Conservation (phyloP, 2,888 invertebrate genomes). For the Hirtodrosophila duncani region DNA sequence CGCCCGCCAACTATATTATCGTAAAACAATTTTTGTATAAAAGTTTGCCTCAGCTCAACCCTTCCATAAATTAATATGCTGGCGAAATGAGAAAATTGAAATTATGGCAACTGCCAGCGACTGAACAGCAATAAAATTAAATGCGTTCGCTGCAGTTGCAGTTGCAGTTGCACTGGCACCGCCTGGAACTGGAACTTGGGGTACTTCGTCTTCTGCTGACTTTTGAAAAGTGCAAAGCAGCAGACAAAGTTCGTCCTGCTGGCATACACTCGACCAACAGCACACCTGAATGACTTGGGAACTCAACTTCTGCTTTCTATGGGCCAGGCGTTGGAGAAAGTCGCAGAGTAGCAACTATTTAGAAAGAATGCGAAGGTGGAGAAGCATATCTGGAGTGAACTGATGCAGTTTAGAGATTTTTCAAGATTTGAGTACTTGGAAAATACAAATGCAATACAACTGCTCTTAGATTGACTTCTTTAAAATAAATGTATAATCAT, state of each 20-base stretch:
- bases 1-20: conserved; percentile 9
- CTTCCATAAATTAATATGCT: conserved; percentile 36
- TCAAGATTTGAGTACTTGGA: too few species aligned
- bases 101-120: conserved; percentile 62
- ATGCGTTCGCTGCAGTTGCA: conserved; percentile 34
- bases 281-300: conserved; percentile 58
- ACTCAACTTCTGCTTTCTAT: too few species aligned
- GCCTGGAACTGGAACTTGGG: background rate
- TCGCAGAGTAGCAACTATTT: too few species aligned
- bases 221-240: conserved; percentile 10
- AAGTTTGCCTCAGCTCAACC: conserved; percentile 1
- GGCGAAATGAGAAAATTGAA: conserved; percentile 52
- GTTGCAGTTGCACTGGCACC: background rate
- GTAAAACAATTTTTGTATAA: conserved; percentile 2
- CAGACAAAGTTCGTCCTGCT: conserved; percentile 47
- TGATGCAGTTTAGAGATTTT: too few species aligned
- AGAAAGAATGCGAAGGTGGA: too few species aligned
- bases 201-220: conserved; percentile 9
- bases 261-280: too few species aligned
- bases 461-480: too few species aligned
- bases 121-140: conserved; percentile 71
- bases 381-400: too few species aligned
- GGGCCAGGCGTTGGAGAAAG: too few species aligned
- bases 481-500: too few species aligned
- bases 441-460: too few species aligned